Evolutionary conservation across 2,888 invertebrate species (phyloP).

Genomic region (Petrolisthes manimaculis): DNA sequence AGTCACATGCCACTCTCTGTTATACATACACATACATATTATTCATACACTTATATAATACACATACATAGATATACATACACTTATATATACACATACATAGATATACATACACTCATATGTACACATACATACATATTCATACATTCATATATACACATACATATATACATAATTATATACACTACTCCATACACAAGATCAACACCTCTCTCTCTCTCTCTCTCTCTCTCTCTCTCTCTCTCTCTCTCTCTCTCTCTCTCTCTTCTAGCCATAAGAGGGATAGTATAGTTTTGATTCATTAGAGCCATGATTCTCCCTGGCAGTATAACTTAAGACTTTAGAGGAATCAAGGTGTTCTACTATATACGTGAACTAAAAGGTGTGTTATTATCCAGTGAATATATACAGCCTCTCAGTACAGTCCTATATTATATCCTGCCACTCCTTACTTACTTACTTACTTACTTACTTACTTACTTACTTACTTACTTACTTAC

Average conservation of each 20-base stretch:
- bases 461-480: too few species aligned
- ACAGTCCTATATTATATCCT: too few species aligned
- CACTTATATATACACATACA: slow-evolving; percentile 1
- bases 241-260: not conserved
- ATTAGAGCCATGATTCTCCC: too few species aligned
- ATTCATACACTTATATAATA: not conserved
- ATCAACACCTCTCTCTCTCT: not conserved
- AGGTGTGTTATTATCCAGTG: too few species aligned
- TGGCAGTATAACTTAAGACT: too few species aligned
- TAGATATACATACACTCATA: not conserved
- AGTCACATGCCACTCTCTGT: slow-evolving; percentile 92
- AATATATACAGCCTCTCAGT: too few species aligned
- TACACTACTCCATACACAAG: not conserved
- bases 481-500: too few species aligned
- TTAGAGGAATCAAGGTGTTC: too few species aligned
- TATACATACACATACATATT: not conserved
- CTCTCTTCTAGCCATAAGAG: not conserved
- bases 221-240: slow-evolving; percentile 6
- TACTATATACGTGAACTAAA: too few species aligned
- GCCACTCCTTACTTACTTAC: too few species aligned
- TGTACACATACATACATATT: not conserved
- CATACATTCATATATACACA: not conserved
- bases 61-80: not conserved
- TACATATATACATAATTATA: slow-evolving; percentile 7
- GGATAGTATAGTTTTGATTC: too few species aligned